Percentiles rank a stretch among this genome's conserved stretches.
phyloP scores from a whole-genome alignment of 64 coral and sea anemone species.

The Montipora foliosa region DNA sequence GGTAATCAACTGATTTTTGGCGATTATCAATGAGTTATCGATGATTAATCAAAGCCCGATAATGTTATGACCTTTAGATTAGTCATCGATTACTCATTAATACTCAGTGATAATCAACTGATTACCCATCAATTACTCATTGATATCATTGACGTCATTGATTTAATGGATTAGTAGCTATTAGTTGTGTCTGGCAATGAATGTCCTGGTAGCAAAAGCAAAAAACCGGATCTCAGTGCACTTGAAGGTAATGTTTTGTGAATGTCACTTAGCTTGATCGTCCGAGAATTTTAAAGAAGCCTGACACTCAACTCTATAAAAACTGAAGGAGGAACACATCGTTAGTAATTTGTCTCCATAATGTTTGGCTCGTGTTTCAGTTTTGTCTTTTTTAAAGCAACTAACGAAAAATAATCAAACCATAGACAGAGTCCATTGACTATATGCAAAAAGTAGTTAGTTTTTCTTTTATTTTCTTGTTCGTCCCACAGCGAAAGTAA shows the following conservation, averaged over 20 bases:
- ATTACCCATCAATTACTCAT: conserved; percentile 64
- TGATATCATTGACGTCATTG: conserved; percentile 60
- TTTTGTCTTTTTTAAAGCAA: too few species aligned
- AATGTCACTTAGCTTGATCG: conserved; percentile 71
- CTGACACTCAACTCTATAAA: conserved; percentile 67
- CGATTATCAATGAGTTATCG: conserved; percentile 70
- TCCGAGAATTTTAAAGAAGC: conserved; percentile 63
- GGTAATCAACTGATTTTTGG: conserved; percentile 71
- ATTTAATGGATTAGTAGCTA: conserved; percentile 63
- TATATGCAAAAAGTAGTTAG: too few species aligned
- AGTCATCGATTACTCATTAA: conserved; percentile 65
- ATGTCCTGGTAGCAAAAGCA: conserved; percentile 69
- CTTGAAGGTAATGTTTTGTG: conserved; percentile 69
- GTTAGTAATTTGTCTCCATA: conserved; percentile 78
- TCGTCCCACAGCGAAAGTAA: too few species aligned
- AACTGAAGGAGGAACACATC: conserved; percentile 78
- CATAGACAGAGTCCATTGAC: too few species aligned
- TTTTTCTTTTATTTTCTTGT: too few species aligned
- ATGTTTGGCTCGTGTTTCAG: conserved; percentile 50
- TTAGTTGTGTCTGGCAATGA: conserved; percentile 73
- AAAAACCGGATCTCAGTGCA: conserved; percentile 61
- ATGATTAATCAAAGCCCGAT: conserved; percentile 68
- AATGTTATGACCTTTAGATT: conserved; percentile 72
- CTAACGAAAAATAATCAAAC: too few species aligned
- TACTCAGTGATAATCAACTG: conserved; percentile 52